Evolutionary conservation across 2,797 vertebrate species (phyloP).

Genomic region (Notamacropus eugenii): DNA sequence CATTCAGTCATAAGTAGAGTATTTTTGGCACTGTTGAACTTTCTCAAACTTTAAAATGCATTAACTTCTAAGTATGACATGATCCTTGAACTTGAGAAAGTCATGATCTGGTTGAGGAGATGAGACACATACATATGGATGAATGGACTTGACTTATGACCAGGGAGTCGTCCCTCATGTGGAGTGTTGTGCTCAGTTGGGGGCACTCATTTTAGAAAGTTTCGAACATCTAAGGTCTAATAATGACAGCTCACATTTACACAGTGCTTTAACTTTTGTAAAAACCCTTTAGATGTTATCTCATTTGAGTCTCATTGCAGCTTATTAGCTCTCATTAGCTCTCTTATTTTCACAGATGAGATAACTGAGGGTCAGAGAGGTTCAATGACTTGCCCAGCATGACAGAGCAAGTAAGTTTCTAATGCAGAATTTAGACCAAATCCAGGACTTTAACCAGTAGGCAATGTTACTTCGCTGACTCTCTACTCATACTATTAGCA

Average conservation of each 20-base stretch:
- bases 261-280: no score
- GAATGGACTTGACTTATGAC: no score
- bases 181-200: no score
- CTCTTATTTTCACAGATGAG: neutral
- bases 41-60: neutral
- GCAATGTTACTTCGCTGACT: neutral
- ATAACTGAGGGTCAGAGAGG: neutral
- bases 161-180: no score
- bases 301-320: neutral
- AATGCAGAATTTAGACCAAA: neutral
- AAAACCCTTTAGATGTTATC: neutral
- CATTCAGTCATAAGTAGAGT: neutral
- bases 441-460: neutral
- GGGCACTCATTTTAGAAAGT: no score
- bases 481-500: neutral
- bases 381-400: neutral
- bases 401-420: neutral
- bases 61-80: neutral
- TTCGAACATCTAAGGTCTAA: no score
- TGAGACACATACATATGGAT: no score
- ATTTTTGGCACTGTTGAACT: neutral
- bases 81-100: no score
- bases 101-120: no score
- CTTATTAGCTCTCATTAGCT: neutral
- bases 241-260: no score